Evolutionary conservation across 2,888 invertebrate species (phyloP).

Genomic region (Agrilus biguttatus): DNA sequence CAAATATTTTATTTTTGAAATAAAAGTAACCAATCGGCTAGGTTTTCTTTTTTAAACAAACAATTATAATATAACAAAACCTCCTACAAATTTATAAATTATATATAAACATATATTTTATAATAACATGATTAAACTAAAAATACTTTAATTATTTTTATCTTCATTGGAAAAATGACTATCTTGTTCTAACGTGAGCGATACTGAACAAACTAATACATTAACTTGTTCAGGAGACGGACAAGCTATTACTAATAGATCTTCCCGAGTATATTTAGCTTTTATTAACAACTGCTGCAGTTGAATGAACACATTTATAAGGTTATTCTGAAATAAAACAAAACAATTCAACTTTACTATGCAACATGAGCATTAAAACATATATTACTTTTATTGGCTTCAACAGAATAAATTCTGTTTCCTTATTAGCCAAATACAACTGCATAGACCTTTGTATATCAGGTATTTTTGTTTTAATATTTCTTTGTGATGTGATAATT

Average conservation of each 20-base stretch:
- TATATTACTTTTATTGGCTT: slow-evolving; percentile 68
- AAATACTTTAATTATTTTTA: too few species aligned
- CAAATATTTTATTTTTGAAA: too few species aligned
- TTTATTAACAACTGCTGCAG: slow-evolving; percentile 60
- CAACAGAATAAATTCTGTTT: slow-evolving; percentile 94
- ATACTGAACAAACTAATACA: slow-evolving; percentile 70
- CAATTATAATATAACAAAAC: too few species aligned
- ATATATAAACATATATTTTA: too few species aligned
- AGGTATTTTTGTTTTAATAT: slow-evolving; percentile 67
- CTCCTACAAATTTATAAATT: too few species aligned
- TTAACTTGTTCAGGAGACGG: slow-evolving; percentile 89
- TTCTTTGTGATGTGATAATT: slow-evolving; percentile 62
- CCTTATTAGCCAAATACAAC: slow-evolving; percentile 87
- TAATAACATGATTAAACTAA: too few species aligned
- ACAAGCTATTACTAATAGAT: slow-evolving; percentile 70
- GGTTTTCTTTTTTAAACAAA: too few species aligned
- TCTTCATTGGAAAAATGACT: slow-evolving; percentile 1
- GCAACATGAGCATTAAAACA: too few species aligned
- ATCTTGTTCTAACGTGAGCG: slow-evolving; percentile 37
- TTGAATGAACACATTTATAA: slow-evolving; percentile 77
- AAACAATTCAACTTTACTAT: background rate
- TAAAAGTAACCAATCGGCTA: too few species aligned
- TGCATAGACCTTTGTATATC: slow-evolving; percentile 80
- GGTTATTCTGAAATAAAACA: slow-evolving; percentile 51
- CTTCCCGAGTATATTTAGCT: slow-evolving; percentile 69